Evolutionary conservation across 2,888 invertebrate species (phyloP), one percentile per base, ranked within the genome.

Genomic region (Drosophila koepferae): DNA sequence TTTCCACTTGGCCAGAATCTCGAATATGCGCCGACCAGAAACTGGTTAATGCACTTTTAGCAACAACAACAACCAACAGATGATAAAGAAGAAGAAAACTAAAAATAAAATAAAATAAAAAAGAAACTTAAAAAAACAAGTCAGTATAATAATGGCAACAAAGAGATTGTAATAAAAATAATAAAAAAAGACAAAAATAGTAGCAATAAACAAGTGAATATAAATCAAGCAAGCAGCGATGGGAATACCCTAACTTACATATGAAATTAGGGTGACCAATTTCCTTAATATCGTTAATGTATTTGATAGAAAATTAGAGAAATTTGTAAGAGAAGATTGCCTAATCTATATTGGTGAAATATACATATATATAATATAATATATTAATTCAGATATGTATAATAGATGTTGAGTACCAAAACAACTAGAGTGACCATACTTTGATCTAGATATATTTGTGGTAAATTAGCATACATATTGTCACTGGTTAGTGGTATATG

Each of bases 111-210:
- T 28, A 6, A 64, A 54, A 72, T 9, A 14, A 55, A 14, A 40
- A 61, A 56, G 16, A 10, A 44, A 70, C 34, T 41, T 40, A 51
- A 63, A 61, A 72, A 76, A 64, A 76, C 63, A 54, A 72, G 64
- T 70, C 77, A 63, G 34, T 70, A 80, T 82, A 77, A 89, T 90
- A 86, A 86, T 86, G 83, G 79, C 72, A 66, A 68, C 77, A 89
- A 89, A 88, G 74, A 90, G 90, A 90, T 76, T 86, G 90, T 90
- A 86, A 77, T 82, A 84, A 84, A 74, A 80, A 86, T 74, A 75
- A 73, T 61, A 63, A 72, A 63, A 44, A 46, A 23, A 14, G 12
- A 46, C 14, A 23, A 46, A 28, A 59, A 46, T 31, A 31, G 20
- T 20, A 53, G 20, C 40, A 18, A 43, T 20, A 59, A 28, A 49